Evolutionary conservation across 2,797 vertebrate species (phyloP).

Genomic region (Poeciliopsis presidionis): DNA sequence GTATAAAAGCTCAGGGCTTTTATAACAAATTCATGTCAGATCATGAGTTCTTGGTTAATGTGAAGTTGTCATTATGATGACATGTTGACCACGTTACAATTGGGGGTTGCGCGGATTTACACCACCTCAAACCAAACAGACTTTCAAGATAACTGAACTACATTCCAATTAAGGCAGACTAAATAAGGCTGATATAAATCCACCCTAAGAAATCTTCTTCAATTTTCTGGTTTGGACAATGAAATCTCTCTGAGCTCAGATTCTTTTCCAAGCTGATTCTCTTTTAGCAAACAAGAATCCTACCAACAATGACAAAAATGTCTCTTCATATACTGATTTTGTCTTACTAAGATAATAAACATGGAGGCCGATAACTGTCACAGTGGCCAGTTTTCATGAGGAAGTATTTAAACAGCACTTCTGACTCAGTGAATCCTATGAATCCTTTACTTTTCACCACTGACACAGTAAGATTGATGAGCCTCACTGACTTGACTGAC

Average conservation of each 20-base stretch:
- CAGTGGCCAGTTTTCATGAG: not conserved
- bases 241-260: not conserved
- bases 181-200: no score
- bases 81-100: no score
- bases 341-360: not conserved
- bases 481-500: constrained; percentile 1
- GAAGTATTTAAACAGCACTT: not conserved
- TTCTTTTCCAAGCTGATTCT: not conserved
- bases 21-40: no score
- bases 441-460: not conserved
- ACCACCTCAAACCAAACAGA: no score
- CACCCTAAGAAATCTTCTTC: no score
- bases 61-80: no score
- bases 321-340: not conserved
- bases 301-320: not conserved
- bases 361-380: not conserved
- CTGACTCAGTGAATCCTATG: not conserved
- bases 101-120: no score
- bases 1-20: not conserved
- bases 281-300: not conserved
- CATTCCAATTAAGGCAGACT: no score
- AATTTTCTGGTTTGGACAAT: not conserved
- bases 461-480: constrained; percentile 8
- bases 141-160: no score
- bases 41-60: no score